These are phyloP conservation scores for Caenorhabditis sp. DNA, from an alignment of 2,888 invertebrate species.

Conservation along the genomic window DNA sequence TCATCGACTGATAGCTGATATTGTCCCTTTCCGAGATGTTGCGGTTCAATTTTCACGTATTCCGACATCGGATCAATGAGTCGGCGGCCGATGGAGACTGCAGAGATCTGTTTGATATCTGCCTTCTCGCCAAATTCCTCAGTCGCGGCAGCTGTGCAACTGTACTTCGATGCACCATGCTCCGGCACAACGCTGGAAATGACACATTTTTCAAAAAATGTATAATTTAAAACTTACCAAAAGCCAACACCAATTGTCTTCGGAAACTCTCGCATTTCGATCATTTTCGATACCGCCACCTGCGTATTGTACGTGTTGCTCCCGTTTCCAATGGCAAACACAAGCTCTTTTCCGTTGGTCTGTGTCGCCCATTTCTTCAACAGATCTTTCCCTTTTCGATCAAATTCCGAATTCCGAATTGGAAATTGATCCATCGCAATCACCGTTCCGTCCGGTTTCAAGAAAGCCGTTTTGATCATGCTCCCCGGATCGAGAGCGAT, in stretches of 20 bases:
- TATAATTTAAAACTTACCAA: constrained; percentile 28
- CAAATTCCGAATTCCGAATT: constrained; percentile 85
- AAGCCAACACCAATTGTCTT: constrained; percentile 32
- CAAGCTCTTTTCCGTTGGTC: constrained; percentile 87
- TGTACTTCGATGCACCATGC: constrained; percentile 94
- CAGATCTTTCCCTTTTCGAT: constrained; percentile 82
- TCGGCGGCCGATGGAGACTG: constrained; percentile 89
- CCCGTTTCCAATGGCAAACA: constrained; percentile 87
- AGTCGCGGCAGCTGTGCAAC: constrained; percentile 90
- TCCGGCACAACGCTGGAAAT: constrained; percentile 91
- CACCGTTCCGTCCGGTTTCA: constrained; percentile 85
- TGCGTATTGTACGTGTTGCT: constrained; percentile 54
- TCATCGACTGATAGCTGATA: constrained; percentile 93
- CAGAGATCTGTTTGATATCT: constrained; percentile 40
- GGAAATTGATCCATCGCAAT: constrained; percentile 88
- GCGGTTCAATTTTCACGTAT: constrained; percentile 94
- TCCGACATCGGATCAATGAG: constrained; percentile 94
- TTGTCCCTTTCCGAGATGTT: constrained; percentile 95
- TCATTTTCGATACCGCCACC: constrained; percentile 37
- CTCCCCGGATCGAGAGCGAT: constrained; percentile 92
- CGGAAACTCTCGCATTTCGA: constrained; percentile 2
- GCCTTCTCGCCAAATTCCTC: constrained; percentile 85
- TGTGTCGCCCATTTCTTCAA: constrained; percentile 86
- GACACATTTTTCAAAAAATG: not conserved
- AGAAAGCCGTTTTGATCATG: constrained; percentile 89